Conservation (phyloP, 1,140 invertebrate species). For the Semibalanus balanoides region DNA sequence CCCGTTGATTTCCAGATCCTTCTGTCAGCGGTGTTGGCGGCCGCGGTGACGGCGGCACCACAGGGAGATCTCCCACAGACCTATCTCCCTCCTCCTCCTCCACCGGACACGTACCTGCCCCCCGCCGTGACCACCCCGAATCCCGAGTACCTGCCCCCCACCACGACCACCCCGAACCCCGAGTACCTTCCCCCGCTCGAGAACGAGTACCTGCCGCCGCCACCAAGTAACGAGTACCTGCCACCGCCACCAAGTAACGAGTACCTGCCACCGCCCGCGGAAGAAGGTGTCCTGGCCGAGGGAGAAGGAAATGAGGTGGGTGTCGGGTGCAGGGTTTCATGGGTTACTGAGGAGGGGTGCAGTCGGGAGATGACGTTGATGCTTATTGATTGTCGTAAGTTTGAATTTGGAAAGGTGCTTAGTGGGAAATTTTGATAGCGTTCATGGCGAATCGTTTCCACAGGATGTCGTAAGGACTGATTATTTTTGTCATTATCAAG, state of each 20-base stretch:
- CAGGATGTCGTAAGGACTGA: no score
- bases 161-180: no score
- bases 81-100: not conserved
- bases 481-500: no score
- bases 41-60: no score
- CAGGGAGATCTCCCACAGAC: not conserved
- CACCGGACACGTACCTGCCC: not conserved
- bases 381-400: not conserved
- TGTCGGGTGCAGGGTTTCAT: not conserved
- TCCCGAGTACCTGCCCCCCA: not conserved
- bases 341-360: not conserved
- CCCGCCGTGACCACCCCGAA: no score
- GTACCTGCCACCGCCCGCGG: not conserved
- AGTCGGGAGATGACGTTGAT: not conserved
- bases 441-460: no score
- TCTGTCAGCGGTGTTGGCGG: not conserved
- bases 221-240: not conserved
- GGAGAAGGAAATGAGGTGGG: not conserved
- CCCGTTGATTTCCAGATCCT: not conserved
- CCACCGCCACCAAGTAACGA: not conserved
- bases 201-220: not conserved
- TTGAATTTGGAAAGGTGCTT: not conserved
- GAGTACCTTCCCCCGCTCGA: no score
- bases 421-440: no score
- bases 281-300: not conserved